Conservation (phyloP, 1,140 invertebrate species). For the Drosophila guanche region DNA sequence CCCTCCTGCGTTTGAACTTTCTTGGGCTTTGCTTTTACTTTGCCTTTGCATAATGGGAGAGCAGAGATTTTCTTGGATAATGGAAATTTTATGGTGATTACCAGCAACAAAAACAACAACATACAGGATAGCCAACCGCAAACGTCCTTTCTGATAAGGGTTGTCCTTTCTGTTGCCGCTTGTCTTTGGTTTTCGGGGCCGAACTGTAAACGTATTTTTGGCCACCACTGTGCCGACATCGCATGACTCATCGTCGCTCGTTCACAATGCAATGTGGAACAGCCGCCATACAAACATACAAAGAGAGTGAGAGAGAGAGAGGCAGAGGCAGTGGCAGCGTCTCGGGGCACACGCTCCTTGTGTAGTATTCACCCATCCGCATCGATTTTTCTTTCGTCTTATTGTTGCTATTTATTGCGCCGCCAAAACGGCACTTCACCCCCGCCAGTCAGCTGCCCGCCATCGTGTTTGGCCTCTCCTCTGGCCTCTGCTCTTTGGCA, state of each 20-base stretch:
- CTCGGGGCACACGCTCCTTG: conserved; percentile 48
- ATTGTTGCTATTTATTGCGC: conserved; percentile 77
- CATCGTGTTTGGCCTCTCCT: conserved; percentile 11
- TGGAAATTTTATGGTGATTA: conserved; percentile 69
- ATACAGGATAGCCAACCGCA: conserved; percentile 45
- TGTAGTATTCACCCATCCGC: conserved; percentile 68
- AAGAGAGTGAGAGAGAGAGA: conserved; percentile 17
- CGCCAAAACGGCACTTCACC: conserved; percentile 54
- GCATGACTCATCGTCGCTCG: conserved; percentile 72
- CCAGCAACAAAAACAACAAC: conserved; percentile 25
- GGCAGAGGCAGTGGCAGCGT: conserved; percentile 2
- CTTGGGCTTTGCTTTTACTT: conserved; percentile 33
- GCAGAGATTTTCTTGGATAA: conserved; percentile 25
- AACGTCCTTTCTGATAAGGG: conserved; percentile 79
- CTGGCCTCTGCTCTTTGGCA: conserved; percentile 53
- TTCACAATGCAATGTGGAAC: conserved; percentile 75
- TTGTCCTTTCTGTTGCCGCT: conserved; percentile 18
- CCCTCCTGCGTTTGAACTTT: conserved; percentile 57
- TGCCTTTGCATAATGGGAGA: conserved; percentile 57
- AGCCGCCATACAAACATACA: conserved; percentile 34
- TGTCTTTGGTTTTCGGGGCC: conserved; percentile 18
- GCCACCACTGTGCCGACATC: conserved; percentile 58
- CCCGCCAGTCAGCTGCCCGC: conserved; percentile 31
- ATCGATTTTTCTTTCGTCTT: conserved; percentile 77
- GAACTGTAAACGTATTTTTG: conserved; percentile 45